Evolutionary conservation across 2,888 invertebrate genomes (phyloP).

Genomic region (Anticlea derivata): DNA sequence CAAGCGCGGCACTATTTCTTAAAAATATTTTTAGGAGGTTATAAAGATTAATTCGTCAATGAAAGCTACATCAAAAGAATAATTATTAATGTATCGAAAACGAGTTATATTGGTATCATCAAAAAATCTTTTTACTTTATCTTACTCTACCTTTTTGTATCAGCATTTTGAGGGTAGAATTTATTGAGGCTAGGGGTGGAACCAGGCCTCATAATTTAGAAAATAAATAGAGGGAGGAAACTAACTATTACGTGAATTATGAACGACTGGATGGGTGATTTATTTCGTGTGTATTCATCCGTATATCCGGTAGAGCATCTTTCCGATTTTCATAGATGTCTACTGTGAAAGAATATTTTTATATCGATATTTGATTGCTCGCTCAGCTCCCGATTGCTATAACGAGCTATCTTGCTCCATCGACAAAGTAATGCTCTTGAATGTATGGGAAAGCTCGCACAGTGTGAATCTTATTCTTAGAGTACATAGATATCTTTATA

Average conservation of each 20-base stretch:
- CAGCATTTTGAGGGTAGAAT: slow-evolving; percentile 34
- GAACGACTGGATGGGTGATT: slow-evolving; percentile 32
- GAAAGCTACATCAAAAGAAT: too few relatives aligned
- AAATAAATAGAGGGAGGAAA: slow-evolving; percentile 39
- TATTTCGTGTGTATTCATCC: slow-evolving; percentile 31
- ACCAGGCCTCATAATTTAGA: slow-evolving; percentile 37
- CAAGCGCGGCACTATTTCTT: too few relatives aligned
- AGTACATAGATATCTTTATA: too few relatives aligned
- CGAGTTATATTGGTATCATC: slow-evolving; percentile 9
- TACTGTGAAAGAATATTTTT: slow-evolving; percentile 2
- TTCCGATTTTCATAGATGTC: slow-evolving; percentile 11
- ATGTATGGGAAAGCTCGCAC: too few relatives aligned
- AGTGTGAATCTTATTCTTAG: too few relatives aligned
- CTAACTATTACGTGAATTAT: slow-evolving; percentile 35
- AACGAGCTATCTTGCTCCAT: too few relatives aligned
- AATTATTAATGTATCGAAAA: slow-evolving; percentile 21
- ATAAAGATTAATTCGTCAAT: too few relatives aligned
- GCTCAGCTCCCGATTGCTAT: background rate
- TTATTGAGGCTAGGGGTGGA: slow-evolving; percentile 33
- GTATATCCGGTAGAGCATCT: slow-evolving; percentile 20
- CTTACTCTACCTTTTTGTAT: slow-evolving; percentile 25
- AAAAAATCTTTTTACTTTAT: slow-evolving; percentile 11
- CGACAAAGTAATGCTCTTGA: too few relatives aligned
- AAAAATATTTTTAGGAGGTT: too few relatives aligned
- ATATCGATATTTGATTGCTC: background rate